A percentile compares a stretch with the other conserved stretches of the same genome.
phyloP scores from a whole-genome alignment of 2,797 vertebrate genomes.

The Ispidina picta region DNA sequence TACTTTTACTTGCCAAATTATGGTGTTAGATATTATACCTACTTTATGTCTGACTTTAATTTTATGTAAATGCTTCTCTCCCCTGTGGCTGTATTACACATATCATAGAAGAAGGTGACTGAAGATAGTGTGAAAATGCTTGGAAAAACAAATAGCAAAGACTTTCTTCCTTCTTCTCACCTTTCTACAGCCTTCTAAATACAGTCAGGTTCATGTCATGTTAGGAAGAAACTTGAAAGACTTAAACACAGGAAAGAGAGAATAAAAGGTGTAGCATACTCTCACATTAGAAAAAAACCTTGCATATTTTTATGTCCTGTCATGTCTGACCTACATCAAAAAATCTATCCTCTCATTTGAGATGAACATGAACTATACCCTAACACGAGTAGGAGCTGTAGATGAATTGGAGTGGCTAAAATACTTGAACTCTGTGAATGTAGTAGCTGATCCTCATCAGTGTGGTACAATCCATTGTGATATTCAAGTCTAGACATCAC shows the following conservation, averaged over 20 bases:
- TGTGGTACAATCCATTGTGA: slow-evolving; percentile 56
- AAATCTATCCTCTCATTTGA: neutral
- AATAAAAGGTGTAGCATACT: neutral
- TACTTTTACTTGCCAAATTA: neutral
- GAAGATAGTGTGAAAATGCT: neutral
- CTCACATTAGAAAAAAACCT: neutral
- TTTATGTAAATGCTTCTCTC: neutral
- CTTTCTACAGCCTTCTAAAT: neutral
- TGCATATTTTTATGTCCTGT: neutral
- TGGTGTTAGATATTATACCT: neutral
- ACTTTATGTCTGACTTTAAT: neutral
- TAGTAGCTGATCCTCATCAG: slow-evolving; percentile 59
- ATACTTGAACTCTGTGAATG: slow-evolving; percentile 12
- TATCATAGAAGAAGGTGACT: neutral
- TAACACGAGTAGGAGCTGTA: slow-evolving; percentile 14
- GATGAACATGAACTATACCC: neutral
- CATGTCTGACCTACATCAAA: neutral
- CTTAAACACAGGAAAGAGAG: neutral
- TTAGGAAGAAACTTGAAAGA: neutral
- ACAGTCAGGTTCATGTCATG: neutral
- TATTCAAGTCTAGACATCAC: slow-evolving; percentile 78
- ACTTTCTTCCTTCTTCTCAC: neutral
- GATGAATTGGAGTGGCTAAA: slow-evolving; percentile 57
- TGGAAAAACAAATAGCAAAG: neutral
- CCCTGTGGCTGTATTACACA: neutral